Base-by-base conservation (phyloP, 2,888 invertebrate genomes). In the Eilema sororculum region DNA sequence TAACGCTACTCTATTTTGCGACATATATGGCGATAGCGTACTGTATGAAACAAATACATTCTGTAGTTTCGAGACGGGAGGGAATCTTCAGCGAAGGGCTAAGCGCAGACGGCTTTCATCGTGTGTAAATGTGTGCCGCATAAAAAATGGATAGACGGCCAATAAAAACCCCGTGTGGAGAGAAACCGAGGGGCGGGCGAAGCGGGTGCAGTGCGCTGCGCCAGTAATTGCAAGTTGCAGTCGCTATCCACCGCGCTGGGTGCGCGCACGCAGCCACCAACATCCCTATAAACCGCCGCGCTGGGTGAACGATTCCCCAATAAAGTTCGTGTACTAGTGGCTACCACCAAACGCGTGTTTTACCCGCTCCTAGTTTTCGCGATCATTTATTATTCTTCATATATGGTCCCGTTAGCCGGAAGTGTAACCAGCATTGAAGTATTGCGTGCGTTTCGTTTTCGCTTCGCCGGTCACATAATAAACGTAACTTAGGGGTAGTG, bases 131-230 rank as follows among this genome's bases (percentile, higher is more conserved):
- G 90, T 88, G 88, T 91, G 89, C 84, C 78, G 85, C 78, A 91
- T 91, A 94, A 95, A 95, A 95, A 95, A 95, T 84, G 91, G 88
- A 92, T 92, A 93, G 92, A 89, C 93, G 89, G 87, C 93, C 93
- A 94, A 94, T 94, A 94, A 95, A 95, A 95, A 92, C 90, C 92
- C 90, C 82, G 92, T 89, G 90, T 91, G 91, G 92, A 92, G 94
- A 91, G 92, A 88, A 89, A 91, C 77, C 82, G 93, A 93, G 94
- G 93, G 94, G 94, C 93, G 93, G 92, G 93, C 87, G 88, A 83
- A 88, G 91, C 93, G 93, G 92, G 91, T 90, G 91, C 89, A 89
- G 81, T 86, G 92, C 90, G 88, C 84, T 86, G 86, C 85, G 87
- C 81, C 86, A 84, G 89, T 89, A 90, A 90, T 88, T 92, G 93